phyloP scores from a whole-genome alignment of 92 coral and sea anemone genomes.

The Palythoa caribaeorum region DNA sequence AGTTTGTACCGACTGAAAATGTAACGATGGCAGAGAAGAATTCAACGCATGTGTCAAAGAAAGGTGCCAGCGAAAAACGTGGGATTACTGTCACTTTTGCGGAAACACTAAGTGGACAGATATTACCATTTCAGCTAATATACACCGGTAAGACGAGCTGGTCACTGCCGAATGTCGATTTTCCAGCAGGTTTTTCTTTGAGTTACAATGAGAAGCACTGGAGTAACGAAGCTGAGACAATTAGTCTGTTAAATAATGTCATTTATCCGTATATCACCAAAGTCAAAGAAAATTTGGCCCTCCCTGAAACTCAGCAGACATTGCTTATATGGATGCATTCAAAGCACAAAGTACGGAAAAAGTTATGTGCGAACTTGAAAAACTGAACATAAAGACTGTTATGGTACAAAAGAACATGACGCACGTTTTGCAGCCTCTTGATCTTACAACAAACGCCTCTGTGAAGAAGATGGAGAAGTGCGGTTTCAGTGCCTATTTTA shows the following conservation, averaged over 20 bases:
- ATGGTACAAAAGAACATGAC: conserved; percentile 3
- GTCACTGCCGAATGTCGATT: conserved; percentile 57
- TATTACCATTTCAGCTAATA: conserved; percentile 60
- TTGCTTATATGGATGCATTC: conserved; percentile 68
- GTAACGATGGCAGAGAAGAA: conserved; percentile 52
- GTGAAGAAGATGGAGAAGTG: neutral
- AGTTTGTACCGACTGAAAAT: neutral
- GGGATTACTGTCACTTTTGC: conserved; percentile 66
- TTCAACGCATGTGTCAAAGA: conserved; percentile 10
- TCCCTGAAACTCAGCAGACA: conserved; percentile 60
- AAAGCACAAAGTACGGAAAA: conserved; percentile 49
- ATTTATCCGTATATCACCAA: conserved; percentile 65
- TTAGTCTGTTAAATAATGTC: conserved; percentile 57
- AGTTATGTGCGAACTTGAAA: conserved; percentile 44
- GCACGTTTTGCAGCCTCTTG: conserved; percentile 39
- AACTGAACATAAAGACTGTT: conserved; percentile 48
- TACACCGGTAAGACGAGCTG: conserved; percentile 62
- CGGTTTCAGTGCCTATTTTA: conserved; percentile 46
- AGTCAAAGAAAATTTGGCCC: conserved; percentile 68
- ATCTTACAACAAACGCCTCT: conserved; percentile 54
- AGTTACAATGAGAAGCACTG: conserved; percentile 68
- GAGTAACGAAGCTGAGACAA: conserved; percentile 69
- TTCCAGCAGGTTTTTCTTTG: conserved; percentile 65
- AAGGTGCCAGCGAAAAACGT: conserved; percentile 62
- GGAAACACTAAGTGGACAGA: conserved; percentile 20